These are phyloP conservation scores for Babyrousa celebensis DNA, from an alignment of 2,797 vertebrate species.

Conservation along the genomic window DNA sequence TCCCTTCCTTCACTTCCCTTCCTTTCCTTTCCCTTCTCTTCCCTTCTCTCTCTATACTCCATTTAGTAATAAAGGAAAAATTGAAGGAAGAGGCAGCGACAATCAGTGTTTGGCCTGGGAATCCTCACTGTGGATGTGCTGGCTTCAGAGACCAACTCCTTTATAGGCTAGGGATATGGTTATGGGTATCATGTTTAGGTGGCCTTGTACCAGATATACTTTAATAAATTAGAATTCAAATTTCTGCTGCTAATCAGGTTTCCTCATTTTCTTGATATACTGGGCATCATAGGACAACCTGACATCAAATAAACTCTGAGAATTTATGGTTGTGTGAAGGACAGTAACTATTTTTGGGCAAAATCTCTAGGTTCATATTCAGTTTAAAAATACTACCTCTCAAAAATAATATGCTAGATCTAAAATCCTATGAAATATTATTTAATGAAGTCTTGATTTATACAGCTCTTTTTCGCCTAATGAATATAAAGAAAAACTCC, in stretches of 20 bases:
- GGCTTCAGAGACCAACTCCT: neutral
- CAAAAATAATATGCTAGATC: slow-evolving; percentile 6
- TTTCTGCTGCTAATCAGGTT: neutral
- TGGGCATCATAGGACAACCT: slow-evolving; percentile 29
- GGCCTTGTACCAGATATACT: neutral
- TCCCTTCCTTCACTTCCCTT: too few relatives aligned
- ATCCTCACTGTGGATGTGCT: neutral
- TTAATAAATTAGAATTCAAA: neutral
- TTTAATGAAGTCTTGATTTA: neutral
- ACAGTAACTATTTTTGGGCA: slow-evolving; percentile 39
- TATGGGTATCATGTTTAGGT: neutral
- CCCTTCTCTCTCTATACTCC: neutral
- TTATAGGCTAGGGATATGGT: neutral
- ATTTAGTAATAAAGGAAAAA: slow-evolving; percentile 1
- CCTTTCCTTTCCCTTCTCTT: neutral
- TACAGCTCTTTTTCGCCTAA: neutral
- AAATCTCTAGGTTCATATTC: slow-evolving; percentile 52
- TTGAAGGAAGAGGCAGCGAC: neutral
- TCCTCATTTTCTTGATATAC: neutral
- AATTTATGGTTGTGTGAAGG: slow-evolving; percentile 42
- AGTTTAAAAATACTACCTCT: slow-evolving; percentile 48
- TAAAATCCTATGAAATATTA: neutral
- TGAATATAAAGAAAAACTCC: neutral
- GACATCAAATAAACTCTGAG: slow-evolving; percentile 6
- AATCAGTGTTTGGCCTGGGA: neutral